A percentile compares a stretch with the other conserved stretches of the same genome.
Evolutionary conservation across 2,888 invertebrate species (phyloP).

Genomic region (Eupithecia subumbrata): DNA sequence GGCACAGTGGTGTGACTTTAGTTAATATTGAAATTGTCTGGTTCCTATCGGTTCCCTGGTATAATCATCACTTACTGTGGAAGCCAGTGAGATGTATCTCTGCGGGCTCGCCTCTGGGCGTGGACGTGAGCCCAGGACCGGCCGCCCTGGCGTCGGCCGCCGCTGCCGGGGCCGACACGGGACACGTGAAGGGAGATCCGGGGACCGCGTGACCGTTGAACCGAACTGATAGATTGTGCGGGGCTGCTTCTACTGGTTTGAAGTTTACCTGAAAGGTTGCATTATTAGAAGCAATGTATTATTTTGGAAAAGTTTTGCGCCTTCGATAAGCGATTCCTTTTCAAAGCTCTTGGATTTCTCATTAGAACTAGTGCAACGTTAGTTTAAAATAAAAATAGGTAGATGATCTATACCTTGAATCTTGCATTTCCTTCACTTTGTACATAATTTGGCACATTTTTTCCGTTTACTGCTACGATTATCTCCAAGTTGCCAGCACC

Average conservation of each 20-base stretch:
- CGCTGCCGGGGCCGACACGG: constrained; percentile 84
- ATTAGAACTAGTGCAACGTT: not conserved
- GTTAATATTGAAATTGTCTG: too few relatives aligned
- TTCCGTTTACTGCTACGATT: constrained; percentile 97
- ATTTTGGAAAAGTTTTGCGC: not conserved
- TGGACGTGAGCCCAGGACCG: constrained; percentile 72
- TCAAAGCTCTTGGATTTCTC: not conserved
- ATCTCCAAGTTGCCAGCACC: constrained; percentile 99
- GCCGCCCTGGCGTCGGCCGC: constrained; percentile 75
- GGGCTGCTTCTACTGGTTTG: constrained; percentile 96
- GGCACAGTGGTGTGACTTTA: too few relatives aligned
- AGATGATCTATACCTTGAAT: constrained; percentile 86
- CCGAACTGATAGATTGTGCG: constrained; percentile 95
- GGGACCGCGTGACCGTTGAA: constrained; percentile 90
- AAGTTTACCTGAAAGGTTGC: constrained; percentile 89
- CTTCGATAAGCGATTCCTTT: not conserved
- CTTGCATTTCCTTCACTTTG: constrained; percentile 98
- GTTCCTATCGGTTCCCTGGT: too few relatives aligned
- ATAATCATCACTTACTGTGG: constrained; percentile 59
- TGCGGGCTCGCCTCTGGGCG: constrained; percentile 70
- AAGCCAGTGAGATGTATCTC: constrained; percentile 79
- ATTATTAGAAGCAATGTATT: not conserved
- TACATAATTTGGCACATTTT: constrained; percentile 99
- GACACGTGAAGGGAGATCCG: constrained; percentile 97
- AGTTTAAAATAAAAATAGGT: not conserved